Conservation (phyloP, 2,113 vertebrate species). For the Solea solea region DNA sequence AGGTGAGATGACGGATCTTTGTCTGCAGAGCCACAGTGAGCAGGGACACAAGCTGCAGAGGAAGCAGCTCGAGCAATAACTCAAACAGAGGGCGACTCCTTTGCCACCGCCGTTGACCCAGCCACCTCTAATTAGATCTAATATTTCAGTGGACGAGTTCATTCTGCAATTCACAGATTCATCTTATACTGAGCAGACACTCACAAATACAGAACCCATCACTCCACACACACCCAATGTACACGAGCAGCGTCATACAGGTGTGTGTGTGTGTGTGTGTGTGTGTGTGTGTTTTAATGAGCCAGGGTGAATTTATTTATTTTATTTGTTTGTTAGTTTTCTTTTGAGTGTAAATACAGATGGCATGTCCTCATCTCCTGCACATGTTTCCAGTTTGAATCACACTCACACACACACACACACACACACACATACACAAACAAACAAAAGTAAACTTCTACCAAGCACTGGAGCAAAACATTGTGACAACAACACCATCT, state of each 20-base stretch:
- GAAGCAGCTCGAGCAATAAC: conserved; percentile 68
- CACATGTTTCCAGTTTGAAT: neutral
- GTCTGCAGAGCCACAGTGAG: conserved; percentile 20
- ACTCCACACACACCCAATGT: neutral
- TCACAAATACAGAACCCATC: conserved; percentile 28
- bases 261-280: conserved; percentile 7
- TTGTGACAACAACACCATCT: too few species aligned
- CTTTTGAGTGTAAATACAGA: neutral
- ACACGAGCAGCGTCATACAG: neutral
- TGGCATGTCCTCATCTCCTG: neutral
- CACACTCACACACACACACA: neutral
- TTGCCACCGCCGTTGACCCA: conserved; percentile 73
- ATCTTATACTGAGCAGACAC: conserved; percentile 43
- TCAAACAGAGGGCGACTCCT: conserved; percentile 75
- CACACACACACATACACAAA: neutral
- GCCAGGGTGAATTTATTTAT: neutral
- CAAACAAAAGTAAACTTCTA: neutral
- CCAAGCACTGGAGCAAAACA: neutral
- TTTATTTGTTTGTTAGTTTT: neutral
- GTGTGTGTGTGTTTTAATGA: conserved; percentile 14
- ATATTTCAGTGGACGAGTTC: conserved; percentile 79
- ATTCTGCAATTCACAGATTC: conserved; percentile 69
- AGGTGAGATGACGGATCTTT: conserved; percentile 25
- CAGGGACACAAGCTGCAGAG: conserved; percentile 2
- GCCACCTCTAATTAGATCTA: conserved; percentile 79